Evolutionary conservation across 1,140 invertebrate genomes (phyloP), one percentile per base, ranked within the genome.

Genomic region (Drosophila willistoni): DNA sequence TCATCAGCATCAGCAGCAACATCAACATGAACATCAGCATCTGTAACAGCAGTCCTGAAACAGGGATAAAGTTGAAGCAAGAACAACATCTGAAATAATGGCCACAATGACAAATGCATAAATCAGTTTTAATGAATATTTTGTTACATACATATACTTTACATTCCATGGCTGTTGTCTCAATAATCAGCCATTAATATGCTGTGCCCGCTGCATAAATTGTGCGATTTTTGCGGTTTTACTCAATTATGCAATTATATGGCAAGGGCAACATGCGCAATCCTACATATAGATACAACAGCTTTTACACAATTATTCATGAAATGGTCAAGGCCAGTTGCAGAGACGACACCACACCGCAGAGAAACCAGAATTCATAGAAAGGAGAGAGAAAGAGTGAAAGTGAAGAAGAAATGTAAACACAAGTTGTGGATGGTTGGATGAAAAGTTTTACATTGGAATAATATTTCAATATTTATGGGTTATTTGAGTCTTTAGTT

Each of bases 121-220:
- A 77, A 77, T 77, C 75, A 77, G 75, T 77, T 77, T 77, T 77
- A 77, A 77, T 77, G 74, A 60, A 87, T 79, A 79, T 79, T 87
- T 71, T 64, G 64, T 64, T 61, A 63, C 64, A 73, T 36, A 10
- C 34, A 29, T 29, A 29, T 4, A 25, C 33, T 10, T 36, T 36
- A 64, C 68, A 36, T 61, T 51, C 9, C 44, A 22, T 51, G 19
- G 65, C 61, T 69, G 62, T 59, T 63, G 69, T 69, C 70, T 77
- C 72, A 79, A 83, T 87, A 87, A 83, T 70, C 64, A 75, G 70
- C 77, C 84, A 87, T 89, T 87, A 77, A 84, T 74, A 78, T 87
- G 80, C 80, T 64, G 64, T 51, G 70, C 61, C 39, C 61, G 70
- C 62, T 64, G 64, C 70, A 80, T 87, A 89, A 87, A 83, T 87